phyloP scores from a whole-genome alignment of 2,797 vertebrate species.

The Eulemur mongoz region DNA sequence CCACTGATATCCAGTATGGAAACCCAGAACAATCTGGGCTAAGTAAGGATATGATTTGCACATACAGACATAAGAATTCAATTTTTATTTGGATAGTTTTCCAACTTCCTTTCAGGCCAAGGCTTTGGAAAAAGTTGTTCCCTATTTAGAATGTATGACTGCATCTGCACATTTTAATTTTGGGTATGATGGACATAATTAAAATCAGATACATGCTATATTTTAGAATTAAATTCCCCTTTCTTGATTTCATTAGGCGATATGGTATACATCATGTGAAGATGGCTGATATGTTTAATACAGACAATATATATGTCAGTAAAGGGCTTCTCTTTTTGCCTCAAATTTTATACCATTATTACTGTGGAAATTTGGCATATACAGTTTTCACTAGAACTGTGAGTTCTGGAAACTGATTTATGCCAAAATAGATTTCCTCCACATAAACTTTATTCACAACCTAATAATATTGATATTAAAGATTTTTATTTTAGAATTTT shows the following conservation, averaged over 20 bases:
- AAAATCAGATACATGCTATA: neutral
- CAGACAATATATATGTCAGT: neutral
- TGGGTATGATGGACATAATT: neutral
- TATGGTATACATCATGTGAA: neutral
- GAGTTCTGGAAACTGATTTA: neutral
- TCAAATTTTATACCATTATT: neutral
- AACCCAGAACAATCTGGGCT: neutral
- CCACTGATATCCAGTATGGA: neutral
- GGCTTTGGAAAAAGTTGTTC: slow-evolving; percentile 8
- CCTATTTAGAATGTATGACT: slow-evolving; percentile 1
- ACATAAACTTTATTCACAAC: neutral
- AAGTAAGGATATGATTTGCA: neutral
- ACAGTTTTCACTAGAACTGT: neutral
- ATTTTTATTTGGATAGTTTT: slow-evolving; percentile 43
- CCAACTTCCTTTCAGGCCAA: slow-evolving; percentile 17
- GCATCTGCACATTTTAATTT: slow-evolving; percentile 2
- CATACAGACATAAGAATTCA: slow-evolving; percentile 8
- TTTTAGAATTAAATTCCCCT: neutral
- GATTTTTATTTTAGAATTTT: neutral
- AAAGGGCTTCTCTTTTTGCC: neutral
- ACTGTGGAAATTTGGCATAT: neutral
- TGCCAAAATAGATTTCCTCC: neutral
- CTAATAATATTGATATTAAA: neutral
- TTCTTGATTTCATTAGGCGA: neutral
- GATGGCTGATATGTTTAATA: neutral